Evolutionary conservation across 1,140 invertebrate species (phyloP).

Genomic region (Zaprionus camerounensis): DNA sequence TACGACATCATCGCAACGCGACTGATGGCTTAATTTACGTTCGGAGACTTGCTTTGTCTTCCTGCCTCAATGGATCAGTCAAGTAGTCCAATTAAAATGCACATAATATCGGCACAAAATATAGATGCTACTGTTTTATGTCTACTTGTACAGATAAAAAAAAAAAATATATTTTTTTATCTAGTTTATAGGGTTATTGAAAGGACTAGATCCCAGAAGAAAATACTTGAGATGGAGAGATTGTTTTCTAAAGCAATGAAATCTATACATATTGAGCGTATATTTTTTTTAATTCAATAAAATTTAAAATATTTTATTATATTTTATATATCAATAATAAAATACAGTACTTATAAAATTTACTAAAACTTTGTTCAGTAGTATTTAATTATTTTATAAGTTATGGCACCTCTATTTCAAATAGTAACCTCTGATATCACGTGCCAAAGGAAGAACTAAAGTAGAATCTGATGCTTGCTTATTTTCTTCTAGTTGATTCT

Average conservation of each 20-base stretch:
- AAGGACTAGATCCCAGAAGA: not conserved
- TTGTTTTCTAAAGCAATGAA: not conserved
- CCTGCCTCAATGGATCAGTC: conserved; percentile 8
- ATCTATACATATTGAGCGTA: too few species aligned
- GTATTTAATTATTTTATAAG: too few species aligned
- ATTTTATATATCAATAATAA: too few species aligned
- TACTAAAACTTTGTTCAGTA: too few species aligned
- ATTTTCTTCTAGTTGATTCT: too few species aligned
- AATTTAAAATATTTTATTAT: too few species aligned
- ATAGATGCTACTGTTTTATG: not conserved
- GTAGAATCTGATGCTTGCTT: too few species aligned
- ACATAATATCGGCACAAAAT: not conserved
- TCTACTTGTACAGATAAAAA: not conserved
- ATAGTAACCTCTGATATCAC: too few species aligned
- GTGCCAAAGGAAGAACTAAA: too few species aligned
- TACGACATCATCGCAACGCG: conserved; percentile 23
- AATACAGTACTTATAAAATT: too few species aligned
- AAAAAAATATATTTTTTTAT: not conserved
- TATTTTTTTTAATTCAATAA: too few species aligned
- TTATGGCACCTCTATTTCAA: too few species aligned
- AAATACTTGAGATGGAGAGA: not conserved
- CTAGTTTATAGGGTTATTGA: not conserved
- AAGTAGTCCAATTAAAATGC: conserved; percentile 6
- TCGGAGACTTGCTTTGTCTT: conserved; percentile 4
- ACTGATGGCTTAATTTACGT: conserved; percentile 51